Conservation (phyloP, 2,113 vertebrate species). For the Cyrtonyx montezumae region DNA sequence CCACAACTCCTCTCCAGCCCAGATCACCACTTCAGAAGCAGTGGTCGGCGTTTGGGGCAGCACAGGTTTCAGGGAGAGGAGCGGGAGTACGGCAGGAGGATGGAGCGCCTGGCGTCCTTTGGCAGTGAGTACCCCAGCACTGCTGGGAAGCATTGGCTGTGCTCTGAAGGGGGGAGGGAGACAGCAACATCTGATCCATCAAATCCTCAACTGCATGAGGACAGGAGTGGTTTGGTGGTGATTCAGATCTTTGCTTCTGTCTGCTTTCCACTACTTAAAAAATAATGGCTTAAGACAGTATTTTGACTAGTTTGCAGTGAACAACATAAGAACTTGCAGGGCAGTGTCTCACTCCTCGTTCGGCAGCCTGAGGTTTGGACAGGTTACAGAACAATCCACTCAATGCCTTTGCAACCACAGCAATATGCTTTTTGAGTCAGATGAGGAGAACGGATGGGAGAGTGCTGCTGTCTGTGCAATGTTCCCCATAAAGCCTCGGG, state of each 20-base stretch:
- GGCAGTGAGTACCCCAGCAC: constrained; percentile 82
- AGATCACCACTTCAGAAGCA: background rate
- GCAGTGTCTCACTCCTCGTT: background rate
- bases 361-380: background rate
- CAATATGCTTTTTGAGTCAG: background rate
- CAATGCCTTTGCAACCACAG: background rate
- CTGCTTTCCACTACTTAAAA: background rate
- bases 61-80: background rate
- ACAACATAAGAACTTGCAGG: background rate
- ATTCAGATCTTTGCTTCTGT: background rate
- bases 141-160: background rate
- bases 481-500: background rate
- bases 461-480: background rate
- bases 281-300: background rate
- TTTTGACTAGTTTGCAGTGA: background rate
- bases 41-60: background rate
- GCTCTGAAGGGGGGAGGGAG: background rate
- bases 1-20: background rate
- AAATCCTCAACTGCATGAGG: background rate
- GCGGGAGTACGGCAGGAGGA: constrained; percentile 23
- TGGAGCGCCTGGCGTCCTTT: constrained; percentile 92
- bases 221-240: background rate
- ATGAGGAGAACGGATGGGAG: background rate
- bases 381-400: background rate
- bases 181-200: background rate